These are phyloP conservation scores for Monodelphis domestica DNA, from an alignment of 2,797 vertebrate species.

Conservation along the genomic window DNA sequence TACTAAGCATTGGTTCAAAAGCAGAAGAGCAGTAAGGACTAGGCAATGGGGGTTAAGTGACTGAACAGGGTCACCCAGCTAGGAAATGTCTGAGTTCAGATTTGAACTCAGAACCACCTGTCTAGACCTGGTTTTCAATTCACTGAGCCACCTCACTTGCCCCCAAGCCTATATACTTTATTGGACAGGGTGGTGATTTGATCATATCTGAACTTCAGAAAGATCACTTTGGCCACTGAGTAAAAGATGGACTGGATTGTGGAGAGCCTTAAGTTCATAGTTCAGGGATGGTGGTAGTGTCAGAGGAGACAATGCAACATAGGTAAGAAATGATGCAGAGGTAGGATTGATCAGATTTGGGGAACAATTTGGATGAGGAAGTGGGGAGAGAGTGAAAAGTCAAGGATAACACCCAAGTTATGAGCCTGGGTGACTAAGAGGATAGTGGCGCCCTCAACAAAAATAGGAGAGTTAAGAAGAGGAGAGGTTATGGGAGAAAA, in stretches of 20 bases:
- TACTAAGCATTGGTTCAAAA: too few relatives aligned
- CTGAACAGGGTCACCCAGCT: too few relatives aligned
- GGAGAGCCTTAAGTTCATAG: too few relatives aligned
- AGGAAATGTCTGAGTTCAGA: too few relatives aligned
- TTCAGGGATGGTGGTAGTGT: neutral
- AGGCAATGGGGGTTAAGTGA: too few relatives aligned
- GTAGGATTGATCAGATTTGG: neutral
- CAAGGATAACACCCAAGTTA: neutral
- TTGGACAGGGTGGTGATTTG: neutral
- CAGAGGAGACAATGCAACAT: neutral
- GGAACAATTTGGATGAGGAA: neutral
- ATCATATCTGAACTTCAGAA: neutral
- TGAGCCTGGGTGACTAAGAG: neutral
- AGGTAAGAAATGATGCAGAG: neutral
- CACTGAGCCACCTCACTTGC: too few relatives aligned
- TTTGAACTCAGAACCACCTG: too few relatives aligned
- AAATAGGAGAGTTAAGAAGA: neutral
- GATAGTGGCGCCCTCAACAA: neutral
- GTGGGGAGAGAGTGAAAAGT: neutral
- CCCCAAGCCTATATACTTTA: neutral
- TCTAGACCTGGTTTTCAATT: too few relatives aligned
- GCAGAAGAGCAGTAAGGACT: too few relatives aligned
- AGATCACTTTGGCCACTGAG: neutral
- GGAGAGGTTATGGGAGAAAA: neutral
- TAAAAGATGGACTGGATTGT: neutral